A percentile compares a stretch with the other conserved stretches of the same genome.
Evolutionary conservation across 2,888 invertebrate species (phyloP).

Genomic region (Erynnis tages): DNA sequence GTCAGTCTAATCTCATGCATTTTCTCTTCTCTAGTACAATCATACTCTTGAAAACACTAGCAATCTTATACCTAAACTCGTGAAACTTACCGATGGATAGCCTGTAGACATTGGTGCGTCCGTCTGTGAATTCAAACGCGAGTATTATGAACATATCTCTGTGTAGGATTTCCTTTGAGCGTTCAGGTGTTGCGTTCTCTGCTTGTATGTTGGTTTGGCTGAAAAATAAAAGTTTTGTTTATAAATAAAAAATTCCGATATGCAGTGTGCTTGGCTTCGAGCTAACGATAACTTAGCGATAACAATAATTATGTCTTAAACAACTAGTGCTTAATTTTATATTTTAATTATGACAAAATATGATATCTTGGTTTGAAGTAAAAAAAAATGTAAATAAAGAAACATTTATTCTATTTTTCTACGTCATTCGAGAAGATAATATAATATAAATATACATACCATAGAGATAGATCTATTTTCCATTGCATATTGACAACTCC

Average conservation of each 20-base stretch:
- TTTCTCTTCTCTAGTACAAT: constrained; percentile 66
- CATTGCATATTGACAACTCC: constrained; percentile 56
- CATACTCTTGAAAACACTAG: constrained; percentile 61
- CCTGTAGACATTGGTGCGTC: constrained; percentile 47
- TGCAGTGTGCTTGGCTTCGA: too few relatives aligned
- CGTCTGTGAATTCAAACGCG: constrained; percentile 50
- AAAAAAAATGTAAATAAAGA: too few relatives aligned
- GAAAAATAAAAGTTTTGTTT: constrained; percentile 34
- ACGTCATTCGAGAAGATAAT: neutral
- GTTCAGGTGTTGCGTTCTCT: constrained; percentile 39
- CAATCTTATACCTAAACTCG: constrained; percentile 58
- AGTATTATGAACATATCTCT: constrained; percentile 54
- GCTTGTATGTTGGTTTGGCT: constrained; percentile 57
- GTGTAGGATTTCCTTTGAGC: constrained; percentile 48
- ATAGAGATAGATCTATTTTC: constrained; percentile 68
- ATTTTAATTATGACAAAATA: too few relatives aligned
- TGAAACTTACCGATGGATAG: constrained; percentile 61
- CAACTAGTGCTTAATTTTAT: too few relatives aligned
- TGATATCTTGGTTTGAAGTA: too few relatives aligned
- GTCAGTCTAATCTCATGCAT: constrained; percentile 50
- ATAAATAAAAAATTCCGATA: neutral
- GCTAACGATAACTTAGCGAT: too few relatives aligned
- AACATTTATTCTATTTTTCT: neutral
- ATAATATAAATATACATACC: constrained; percentile 40
- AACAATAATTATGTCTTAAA: too few relatives aligned